Evolutionary conservation across 2,797 vertebrate genomes (phyloP), one percentile per base, ranked within the genome.

Genomic region (Labeo calbasu): DNA sequence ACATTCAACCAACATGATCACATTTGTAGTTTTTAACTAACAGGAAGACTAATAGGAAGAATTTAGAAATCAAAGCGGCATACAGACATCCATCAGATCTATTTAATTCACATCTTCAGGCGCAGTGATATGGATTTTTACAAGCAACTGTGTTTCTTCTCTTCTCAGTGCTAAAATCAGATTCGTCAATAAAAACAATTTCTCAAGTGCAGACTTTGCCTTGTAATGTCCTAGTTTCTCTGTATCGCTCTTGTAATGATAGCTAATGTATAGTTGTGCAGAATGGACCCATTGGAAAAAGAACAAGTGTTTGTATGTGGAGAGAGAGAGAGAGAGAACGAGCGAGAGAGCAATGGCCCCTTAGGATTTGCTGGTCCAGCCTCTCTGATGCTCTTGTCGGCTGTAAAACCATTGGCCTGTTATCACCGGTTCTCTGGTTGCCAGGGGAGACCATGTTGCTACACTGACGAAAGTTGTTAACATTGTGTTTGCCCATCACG

Each of bases 331-430:
- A 50, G 77, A 69, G 40, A 25, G 72, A 75, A 51, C 1, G 19
- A 40, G 32, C 5, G 61, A 68, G 59, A 55, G 17, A 14, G 36
- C 7, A 8, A 14, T 12, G 32, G 76, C 23, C 83, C 55, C 76
- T 50, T 14, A 63, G 76, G 71, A 76, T 21, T 36, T 2, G 10
- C 46, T 43, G 32, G 46, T 82, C 71, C 32, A 65, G 32, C 32
- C 32, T 36, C 70, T 82, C 59, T 79, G 63, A 84, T 80, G 71
- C 70, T 85, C 66, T 79, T 82, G 68, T 89, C 73, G 82, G 82
- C 79, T 77, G 77, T 86, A 82, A 84, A 76, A 71, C 65, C 79
- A 76, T 83, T 77, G 84, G 70, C 80, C 73, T 84, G 83, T 86
- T 86, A 82, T 88, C 84, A 59, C 53, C 36, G 63, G 55, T 69